Base-by-base conservation (phyloP, 1,140 invertebrate species). In the Augochlora pura region DNA sequence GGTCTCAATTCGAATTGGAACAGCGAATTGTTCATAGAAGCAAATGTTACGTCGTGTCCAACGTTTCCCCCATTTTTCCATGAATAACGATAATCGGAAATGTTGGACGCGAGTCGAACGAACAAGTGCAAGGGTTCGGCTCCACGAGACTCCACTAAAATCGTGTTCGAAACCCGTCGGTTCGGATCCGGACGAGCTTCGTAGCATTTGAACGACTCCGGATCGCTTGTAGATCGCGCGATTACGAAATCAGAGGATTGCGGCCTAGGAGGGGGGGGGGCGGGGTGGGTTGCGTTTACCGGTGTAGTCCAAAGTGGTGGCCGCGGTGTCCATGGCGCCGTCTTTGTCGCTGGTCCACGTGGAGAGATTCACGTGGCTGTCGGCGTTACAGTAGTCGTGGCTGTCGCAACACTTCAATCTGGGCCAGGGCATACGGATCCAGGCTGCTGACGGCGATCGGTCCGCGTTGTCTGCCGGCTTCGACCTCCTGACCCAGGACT, bases 341-440 rank as follows among this genome's bases (percentile, higher is more conserved):
- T 72, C 64, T 23, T 27, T 67, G 32, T 77, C 70, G 25, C n/a
- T 68, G 42, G 32, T 70, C 83, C 74, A 82, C 32, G 83, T 68
- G 49, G 62, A 64, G 27, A 68, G 54, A 21, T 69, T 77, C 1
- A 66, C 75, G 12, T 72, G 68, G 25, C 54, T 52, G 10, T 80
- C 85, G 21, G 75, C 87, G 63, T 90, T 90, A 65, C 89, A 90
- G 64, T 89, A 90, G 70, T 90, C 89, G 64, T 87, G 88, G 65
- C 54, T 85, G 79, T 90, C 81, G 82, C 89, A 90, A 76, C 89
- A 90, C 62, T 81, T 89, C 57, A 90, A 73, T 70, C 66, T 80
- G 18, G 83, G 87, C 88, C 88, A 88, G 46, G 83, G 79, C 23
- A 86, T 80, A 65, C 59, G 80, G 70, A 82, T 62, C 75, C 80